phyloP scores from a whole-genome alignment of 2,888 invertebrate species.

The Hypercompe scribonia region DNA sequence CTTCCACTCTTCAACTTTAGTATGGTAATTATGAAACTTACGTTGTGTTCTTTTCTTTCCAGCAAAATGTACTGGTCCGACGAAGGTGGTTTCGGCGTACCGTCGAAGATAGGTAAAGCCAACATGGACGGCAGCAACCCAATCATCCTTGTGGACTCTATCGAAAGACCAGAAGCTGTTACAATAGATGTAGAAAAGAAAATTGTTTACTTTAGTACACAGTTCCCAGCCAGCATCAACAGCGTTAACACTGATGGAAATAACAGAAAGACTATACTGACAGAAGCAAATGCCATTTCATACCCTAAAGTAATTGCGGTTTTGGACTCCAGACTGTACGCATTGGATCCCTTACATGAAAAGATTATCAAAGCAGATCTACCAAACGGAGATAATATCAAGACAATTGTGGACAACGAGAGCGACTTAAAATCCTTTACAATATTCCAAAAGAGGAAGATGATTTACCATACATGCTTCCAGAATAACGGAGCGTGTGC shows the following conservation, averaged over 20 bases:
- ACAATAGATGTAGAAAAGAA: constrained; percentile 94
- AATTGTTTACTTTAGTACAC: constrained; percentile 95
- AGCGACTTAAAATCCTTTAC: constrained; percentile 95
- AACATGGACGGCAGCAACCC: constrained; percentile 97
- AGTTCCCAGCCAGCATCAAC: constrained; percentile 90
- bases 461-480: constrained; percentile 94
- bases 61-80: constrained; percentile 98
- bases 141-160: constrained; percentile 89
- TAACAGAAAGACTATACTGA: constrained; percentile 89
- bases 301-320: constrained; percentile 94
- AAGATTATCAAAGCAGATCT: constrained; percentile 94
- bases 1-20: too few species aligned
- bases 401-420: constrained; percentile 93
- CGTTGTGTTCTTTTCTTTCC: constrained; percentile 22
- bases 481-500: constrained; percentile 96
- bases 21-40: background rate
- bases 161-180: constrained; percentile 93
- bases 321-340: constrained; percentile 93
- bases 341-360: constrained; percentile 95
- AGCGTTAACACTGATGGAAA: constrained; percentile 91
- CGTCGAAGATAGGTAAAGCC: constrained; percentile 95
- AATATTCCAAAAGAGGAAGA: constrained; percentile 94
- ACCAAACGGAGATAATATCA: constrained; percentile 92
- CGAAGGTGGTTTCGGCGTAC: constrained; percentile 96
- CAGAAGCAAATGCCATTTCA: constrained; percentile 90